Conservation (phyloP, 2,888 invertebrate species). For the Empis livida region DNA sequence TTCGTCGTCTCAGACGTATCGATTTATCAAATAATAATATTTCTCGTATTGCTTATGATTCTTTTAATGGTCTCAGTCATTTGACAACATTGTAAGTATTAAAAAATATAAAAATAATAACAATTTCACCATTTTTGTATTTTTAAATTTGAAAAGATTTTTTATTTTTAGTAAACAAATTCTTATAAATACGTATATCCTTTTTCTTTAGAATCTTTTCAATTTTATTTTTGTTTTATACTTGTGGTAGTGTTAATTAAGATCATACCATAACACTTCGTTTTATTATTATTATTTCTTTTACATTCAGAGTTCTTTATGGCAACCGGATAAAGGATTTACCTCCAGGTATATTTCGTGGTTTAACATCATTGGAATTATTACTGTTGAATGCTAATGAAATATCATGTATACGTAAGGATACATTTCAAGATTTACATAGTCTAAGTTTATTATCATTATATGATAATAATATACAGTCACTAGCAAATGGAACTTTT, state of each 20-base stretch:
- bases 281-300: no score
- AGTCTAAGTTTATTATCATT: constrained; percentile 81
- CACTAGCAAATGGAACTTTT: constrained; percentile 90
- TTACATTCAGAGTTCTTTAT: constrained; percentile 75
- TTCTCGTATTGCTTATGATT: constrained; percentile 75
- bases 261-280: no score
- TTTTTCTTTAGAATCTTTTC: no score
- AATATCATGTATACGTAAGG: constrained; percentile 87
- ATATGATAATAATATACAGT: constrained; percentile 95
- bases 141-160: constrained; percentile 1
- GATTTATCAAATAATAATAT: constrained; percentile 96
- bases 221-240: no score
- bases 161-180: not conserved
- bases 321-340: constrained; percentile 97
- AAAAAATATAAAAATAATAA: no score
- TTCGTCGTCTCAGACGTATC: constrained; percentile 72
- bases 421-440: constrained; percentile 79
- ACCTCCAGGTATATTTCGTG: constrained; percentile 85
- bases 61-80: constrained; percentile 79
- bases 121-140: no score
- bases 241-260: no score
- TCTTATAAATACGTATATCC: no score
- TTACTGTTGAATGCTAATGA: constrained; percentile 95
- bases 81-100: constrained; percentile 83
- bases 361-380: constrained; percentile 76